These are phyloP conservation scores for Mythimna pallens DNA, from an alignment of 2,888 invertebrate species.

Conservation along the genomic window DNA sequence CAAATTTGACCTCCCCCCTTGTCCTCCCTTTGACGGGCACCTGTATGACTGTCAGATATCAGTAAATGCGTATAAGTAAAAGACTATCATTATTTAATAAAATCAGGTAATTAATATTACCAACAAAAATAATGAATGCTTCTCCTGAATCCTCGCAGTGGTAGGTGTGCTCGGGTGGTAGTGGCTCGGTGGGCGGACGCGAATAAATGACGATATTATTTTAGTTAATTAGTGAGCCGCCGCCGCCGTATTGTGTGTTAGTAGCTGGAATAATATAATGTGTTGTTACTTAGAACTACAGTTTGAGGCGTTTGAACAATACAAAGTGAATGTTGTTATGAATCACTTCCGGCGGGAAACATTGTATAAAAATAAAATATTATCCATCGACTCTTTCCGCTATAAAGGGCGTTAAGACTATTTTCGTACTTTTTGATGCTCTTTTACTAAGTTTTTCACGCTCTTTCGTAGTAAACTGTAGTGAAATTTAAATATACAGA, in stretches of 20 bases:
- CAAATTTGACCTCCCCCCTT: no score
- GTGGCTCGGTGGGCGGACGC: conserved; percentile 34
- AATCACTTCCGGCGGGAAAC: conserved; percentile 12
- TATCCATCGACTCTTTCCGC: no score
- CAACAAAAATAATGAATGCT: neutral
- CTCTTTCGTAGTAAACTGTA: no score
- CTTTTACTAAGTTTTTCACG: no score
- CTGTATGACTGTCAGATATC: no score
- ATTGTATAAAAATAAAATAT: neutral
- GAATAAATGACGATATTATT: conserved; percentile 58
- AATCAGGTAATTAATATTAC: no score
- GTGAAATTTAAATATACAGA: no score
- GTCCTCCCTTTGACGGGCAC: no score
- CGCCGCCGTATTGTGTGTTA: conserved; percentile 16
- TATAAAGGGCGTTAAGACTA: no score
- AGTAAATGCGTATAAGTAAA: neutral
- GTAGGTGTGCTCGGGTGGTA: neutral
- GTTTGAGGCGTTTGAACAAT: conserved; percentile 1
- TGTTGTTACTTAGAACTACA: neutral
- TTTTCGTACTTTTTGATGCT: no score
- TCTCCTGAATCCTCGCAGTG: neutral
- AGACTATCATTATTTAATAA: neutral
- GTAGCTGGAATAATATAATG: conserved; percentile 23
- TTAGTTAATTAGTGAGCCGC: conserved; percentile 52
- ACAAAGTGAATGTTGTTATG: neutral